A percentile compares a stretch with the other conserved stretches of the same genome.
phyloP scores from a whole-genome alignment of 1,140 invertebrate genomes.

The Wiebesia pumilae region DNA sequence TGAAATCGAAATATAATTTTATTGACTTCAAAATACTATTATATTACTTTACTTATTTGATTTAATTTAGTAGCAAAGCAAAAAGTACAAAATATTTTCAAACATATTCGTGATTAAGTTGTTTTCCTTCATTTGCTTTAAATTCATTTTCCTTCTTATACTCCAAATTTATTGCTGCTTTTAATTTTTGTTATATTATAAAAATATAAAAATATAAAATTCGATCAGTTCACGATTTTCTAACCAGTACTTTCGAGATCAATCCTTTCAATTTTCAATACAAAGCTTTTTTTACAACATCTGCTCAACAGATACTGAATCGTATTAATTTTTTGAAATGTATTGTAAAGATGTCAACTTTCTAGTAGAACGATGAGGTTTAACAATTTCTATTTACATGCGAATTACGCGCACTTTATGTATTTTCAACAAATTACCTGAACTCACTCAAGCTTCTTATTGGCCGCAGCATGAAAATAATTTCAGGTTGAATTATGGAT shows the following conservation, averaged over 20 bases:
- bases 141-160: too few relatives aligned
- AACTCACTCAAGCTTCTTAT: neutral
- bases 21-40: neutral
- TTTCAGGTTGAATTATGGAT: neutral
- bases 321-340: too few relatives aligned
- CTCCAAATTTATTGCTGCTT: too few relatives aligned
- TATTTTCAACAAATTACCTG: neutral
- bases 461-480: neutral
- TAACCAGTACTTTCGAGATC: neutral
- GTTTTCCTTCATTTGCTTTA: too few relatives aligned
- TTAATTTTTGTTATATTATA: too few relatives aligned
- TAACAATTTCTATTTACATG: neutral
- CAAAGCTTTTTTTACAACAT: neutral
- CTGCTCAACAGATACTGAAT: neutral
- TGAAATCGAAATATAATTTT: neutral
- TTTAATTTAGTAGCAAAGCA: neutral
- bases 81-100: too few relatives aligned
- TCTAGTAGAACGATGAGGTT: neutral
- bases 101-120: too few relatives aligned
- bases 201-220: neutral
- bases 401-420: neutral
- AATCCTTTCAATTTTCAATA: neutral
- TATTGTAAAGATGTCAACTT: neutral
- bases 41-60: neutral
- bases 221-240: neutral